Evolutionary conservation across 1,140 invertebrate species (phyloP).

Genomic region (Copidosoma floridanum): DNA sequence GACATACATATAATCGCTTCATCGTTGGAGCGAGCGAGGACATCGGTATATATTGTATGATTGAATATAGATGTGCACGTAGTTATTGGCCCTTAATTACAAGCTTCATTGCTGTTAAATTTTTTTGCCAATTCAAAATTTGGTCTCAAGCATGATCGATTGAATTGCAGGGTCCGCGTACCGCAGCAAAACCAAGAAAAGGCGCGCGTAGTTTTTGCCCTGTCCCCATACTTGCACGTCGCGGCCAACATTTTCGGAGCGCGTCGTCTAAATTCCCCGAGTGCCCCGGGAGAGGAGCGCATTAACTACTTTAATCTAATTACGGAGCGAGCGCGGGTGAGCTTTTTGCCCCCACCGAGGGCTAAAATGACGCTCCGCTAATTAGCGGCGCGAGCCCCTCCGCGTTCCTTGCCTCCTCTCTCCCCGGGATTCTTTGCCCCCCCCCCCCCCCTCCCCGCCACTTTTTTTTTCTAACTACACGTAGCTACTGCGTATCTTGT

Average conservation of each 20-base stretch:
- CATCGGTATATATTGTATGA: too few relatives aligned
- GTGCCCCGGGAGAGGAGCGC: not conserved
- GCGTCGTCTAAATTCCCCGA: constrained; percentile 6
- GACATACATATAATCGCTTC: too few relatives aligned
- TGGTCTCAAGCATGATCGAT: not conserved
- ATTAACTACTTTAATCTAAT: constrained; percentile 26
- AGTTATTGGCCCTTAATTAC: too few relatives aligned
- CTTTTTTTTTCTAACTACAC: not conserved
- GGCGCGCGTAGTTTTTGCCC: not conserved
- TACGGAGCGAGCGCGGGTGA: not conserved
- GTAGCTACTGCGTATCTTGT: too few relatives aligned
- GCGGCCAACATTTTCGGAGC: constrained; percentile 1
- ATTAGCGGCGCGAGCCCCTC: too few relatives aligned
- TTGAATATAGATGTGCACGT: too few relatives aligned
- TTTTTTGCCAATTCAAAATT: not conserved
- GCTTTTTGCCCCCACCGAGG: not conserved
- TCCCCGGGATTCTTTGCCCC: too few relatives aligned
- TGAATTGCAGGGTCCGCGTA: not conserved
- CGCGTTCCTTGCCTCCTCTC: too few relatives aligned
- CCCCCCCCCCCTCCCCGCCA: not conserved
- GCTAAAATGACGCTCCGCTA: constrained; percentile 13
- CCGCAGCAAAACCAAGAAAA: not conserved
- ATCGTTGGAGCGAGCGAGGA: too few relatives aligned
- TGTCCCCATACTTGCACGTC: not conserved
- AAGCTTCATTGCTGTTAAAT: too few relatives aligned